Percentiles rank a stretch among this genome's conserved stretches.
phyloP scores from a whole-genome alignment of 2,113 vertebrate species.

The Taxidea taxus region DNA sequence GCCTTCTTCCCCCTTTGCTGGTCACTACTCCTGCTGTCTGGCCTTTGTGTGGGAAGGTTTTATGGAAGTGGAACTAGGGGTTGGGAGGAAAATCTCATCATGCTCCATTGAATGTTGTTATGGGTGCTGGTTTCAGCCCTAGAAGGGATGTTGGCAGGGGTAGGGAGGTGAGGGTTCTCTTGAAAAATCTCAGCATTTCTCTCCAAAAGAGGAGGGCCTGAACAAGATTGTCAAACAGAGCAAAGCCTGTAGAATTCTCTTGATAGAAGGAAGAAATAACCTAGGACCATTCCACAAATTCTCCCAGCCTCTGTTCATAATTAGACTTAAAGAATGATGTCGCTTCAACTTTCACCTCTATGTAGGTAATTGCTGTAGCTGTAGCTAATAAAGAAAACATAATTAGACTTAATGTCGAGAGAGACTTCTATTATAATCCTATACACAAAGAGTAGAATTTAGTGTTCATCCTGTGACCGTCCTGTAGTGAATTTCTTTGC shows the following conservation, averaged over 20 bases:
- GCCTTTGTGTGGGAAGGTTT: neutral
- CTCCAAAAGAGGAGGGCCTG: neutral
- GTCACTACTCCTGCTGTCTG: neutral
- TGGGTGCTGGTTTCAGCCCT: neutral
- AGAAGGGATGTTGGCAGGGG: neutral
- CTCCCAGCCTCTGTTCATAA: neutral
- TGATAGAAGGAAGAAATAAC: slow-evolving; percentile 13
- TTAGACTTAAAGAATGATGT: neutral
- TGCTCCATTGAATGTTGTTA: neutral
- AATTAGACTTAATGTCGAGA: neutral
- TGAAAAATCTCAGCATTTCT: neutral
- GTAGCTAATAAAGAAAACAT: neutral
- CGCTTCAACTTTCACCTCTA: neutral
- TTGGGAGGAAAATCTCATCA: neutral
- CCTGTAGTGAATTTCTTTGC: neutral
- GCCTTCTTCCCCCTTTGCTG: neutral
- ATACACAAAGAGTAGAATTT: neutral
- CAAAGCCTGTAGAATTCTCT: neutral
- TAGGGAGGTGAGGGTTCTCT: neutral
- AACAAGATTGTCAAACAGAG: neutral
- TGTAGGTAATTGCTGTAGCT: neutral
- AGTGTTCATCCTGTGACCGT: neutral
- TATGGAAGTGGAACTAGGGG: neutral
- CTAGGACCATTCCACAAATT: neutral
- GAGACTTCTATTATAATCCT: neutral